Evolutionary conservation across 2,113 vertebrate genomes (phyloP), one percentile per base, ranked within the genome.

Genomic region (Gracilinanus agilis): DNA sequence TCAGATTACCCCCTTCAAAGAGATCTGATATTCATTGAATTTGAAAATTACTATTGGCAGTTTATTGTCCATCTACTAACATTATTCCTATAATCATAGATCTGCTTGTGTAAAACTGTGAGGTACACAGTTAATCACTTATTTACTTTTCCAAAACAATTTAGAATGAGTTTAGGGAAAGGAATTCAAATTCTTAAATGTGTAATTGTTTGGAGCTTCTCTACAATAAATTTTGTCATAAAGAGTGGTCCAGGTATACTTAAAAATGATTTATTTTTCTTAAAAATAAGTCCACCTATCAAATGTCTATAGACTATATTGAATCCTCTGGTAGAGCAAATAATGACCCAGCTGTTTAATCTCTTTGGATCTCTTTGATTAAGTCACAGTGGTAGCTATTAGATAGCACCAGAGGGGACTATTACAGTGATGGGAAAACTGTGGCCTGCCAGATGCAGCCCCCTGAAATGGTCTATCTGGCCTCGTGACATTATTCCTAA

Each of bases 361-460:
- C 67, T 83, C n/a, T 83, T 83, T 83, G 67, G n/a, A 83, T 40
- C 67, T 83, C n/a, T 83, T 83, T 83, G 67, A 83, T 83, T 83
- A 83, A 83, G 23, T 40, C n/a, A 83, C 67, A 83, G 67, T 83
- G n/a, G n/a, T 83, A 83, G 67, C n/a, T 83, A 83, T 83, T 83
- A 83, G 67, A 83, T 83, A 83, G 21, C 67, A 23, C 67, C 67
- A 83, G 34, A 83, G 67, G 67, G 67, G n/a, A 21, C 19, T 40
- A 7, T 83, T n/a, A n/a, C n/a, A n/a, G n/a, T n/a, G n/a, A n/a
- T n/a, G n/a, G n/a, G n/a, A n/a, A n/a, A n/a, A n/a, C n/a, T n/a
- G n/a, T n/a, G n/a, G n/a, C n/a, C n/a, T n/a, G n/a, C n/a, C n/a
- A n/a, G n/a, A n/a, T n/a, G n/a, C n/a, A n/a, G n/a, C n/a, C n/a